These are phyloP conservation scores for Euphonia xanthogaster DNA, from an alignment of 2,797 vertebrate genomes.

Conservation along the genomic window DNA sequence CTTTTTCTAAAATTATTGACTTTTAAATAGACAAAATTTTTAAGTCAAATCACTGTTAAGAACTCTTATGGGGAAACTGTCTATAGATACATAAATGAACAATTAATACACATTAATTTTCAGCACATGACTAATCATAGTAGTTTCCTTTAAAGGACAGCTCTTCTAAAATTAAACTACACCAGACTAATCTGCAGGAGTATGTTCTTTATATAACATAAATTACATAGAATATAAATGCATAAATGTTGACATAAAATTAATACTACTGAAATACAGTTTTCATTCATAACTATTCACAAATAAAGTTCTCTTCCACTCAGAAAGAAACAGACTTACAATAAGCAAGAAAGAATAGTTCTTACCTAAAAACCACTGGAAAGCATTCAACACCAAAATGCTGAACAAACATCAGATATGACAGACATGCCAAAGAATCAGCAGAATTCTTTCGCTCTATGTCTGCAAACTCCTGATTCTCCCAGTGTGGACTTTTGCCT, in stretches of 20 bases:
- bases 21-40: neutral
- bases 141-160: neutral
- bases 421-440: slow-evolving; percentile 87
- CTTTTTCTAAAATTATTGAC: neutral
- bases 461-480: slow-evolving; percentile 64
- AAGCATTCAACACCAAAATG: slow-evolving; percentile 82
- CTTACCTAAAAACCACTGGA: slow-evolving; percentile 89
- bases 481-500: slow-evolving; percentile 52
- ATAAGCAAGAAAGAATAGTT: neutral
- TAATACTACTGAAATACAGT: neutral
- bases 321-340: neutral
- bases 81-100: neutral
- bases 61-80: neutral
- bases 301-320: neutral
- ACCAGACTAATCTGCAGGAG: neutral
- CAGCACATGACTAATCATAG: neutral
- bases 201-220: neutral
- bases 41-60: neutral
- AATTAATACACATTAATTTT: neutral
- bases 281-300: neutral
- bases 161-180: neutral
- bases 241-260: neutral
- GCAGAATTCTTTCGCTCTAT: slow-evolving; percentile 70
- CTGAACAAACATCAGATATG: slow-evolving; percentile 93
- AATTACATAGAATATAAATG: neutral